phyloP scores from a whole-genome alignment of 2,113 vertebrate genomes.

The Engystomops pustulosus region DNA sequence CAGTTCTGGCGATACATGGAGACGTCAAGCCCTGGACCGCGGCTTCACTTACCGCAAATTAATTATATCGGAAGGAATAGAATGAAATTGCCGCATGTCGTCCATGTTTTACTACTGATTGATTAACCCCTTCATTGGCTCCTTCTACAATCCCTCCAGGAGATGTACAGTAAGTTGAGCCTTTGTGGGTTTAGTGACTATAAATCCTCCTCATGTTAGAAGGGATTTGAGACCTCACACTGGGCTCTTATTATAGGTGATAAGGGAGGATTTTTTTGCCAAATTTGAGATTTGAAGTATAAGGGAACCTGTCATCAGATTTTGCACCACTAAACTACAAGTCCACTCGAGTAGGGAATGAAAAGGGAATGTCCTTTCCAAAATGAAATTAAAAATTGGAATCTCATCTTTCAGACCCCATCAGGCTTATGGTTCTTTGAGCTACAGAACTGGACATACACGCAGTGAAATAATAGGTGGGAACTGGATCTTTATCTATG shows the following conservation, averaged over 20 bases:
- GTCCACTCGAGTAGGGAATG: too few relatives aligned
- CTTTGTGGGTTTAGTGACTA: background rate
- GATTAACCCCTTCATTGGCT: slow-evolving; percentile 38
- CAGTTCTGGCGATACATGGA: slow-evolving; percentile 30
- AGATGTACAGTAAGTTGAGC: background rate
- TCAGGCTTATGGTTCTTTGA: too few relatives aligned
- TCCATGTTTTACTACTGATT: slow-evolving; percentile 39
- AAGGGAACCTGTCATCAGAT: too few relatives aligned
- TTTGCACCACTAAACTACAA: too few relatives aligned
- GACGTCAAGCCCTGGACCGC: background rate
- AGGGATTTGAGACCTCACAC: background rate
- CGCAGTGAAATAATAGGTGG: too few relatives aligned
- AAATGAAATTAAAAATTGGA: too few relatives aligned
- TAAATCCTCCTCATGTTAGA: background rate
- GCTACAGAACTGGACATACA: too few relatives aligned
- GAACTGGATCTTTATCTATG: too few relatives aligned
- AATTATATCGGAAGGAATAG: slow-evolving; percentile 44
- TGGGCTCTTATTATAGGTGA: background rate
- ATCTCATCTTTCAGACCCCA: too few relatives aligned
- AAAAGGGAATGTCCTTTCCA: too few relatives aligned
- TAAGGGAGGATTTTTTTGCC: background rate
- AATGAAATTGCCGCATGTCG: slow-evolving; percentile 34
- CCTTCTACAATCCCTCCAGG: background rate
- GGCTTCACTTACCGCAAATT: slow-evolving; percentile 40
- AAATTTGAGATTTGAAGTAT: background rate